Conservation (phyloP, 1,140 invertebrate species). For the Drosophila pseudoananassae region DNA sequence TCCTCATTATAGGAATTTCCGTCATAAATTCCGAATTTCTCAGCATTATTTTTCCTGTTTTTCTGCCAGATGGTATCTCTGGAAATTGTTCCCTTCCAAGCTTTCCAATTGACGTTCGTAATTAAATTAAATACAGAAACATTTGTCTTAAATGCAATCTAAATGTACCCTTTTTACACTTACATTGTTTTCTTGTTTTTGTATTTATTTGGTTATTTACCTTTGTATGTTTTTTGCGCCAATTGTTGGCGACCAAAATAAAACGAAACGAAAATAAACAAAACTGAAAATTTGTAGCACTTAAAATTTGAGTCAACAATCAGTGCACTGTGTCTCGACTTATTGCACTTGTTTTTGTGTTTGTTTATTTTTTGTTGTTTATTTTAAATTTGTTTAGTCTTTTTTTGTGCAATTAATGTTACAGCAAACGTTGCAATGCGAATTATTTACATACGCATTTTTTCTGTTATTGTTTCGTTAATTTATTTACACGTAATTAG, state of each 20-base stretch:
- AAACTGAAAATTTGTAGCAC: conserved; percentile 29
- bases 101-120: background rate
- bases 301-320: conserved; percentile 42
- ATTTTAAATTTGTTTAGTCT: conserved; percentile 4
- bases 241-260: conserved; percentile 23
- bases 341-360: conserved; percentile 16
- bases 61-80: background rate
- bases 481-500: conserved; percentile 17
- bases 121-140: background rate
- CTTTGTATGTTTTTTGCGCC: conserved; percentile 6
- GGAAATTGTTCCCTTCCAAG: background rate
- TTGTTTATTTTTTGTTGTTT: background rate
- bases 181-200: background rate
- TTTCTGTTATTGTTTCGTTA: conserved; percentile 25
- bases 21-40: background rate
- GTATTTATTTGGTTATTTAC: background rate
- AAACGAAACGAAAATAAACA: conserved; percentile 23
- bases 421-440: conserved; percentile 31
- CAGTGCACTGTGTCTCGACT: conserved; percentile 35
- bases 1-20: background rate
- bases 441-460: conserved; percentile 18
- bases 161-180: background rate
- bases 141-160: conserved; percentile 1
- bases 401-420: conserved; percentile 30
- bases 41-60: background rate